These are phyloP conservation scores for Huso huso DNA, from an alignment of 2,797 vertebrate genomes.

Conservation along the genomic window DNA sequence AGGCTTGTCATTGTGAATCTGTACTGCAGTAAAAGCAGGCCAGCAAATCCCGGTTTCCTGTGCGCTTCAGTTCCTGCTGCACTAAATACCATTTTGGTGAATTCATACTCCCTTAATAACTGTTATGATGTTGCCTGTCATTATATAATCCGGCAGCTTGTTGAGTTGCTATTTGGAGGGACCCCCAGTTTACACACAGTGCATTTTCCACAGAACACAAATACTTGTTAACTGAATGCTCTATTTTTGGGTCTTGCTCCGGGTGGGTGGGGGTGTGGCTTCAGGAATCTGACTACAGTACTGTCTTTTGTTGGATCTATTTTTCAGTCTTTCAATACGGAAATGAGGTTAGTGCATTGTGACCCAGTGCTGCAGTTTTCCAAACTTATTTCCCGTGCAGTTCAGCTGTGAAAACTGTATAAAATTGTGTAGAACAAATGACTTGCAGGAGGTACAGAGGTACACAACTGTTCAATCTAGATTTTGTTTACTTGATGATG, in stretches of 20 bases:
- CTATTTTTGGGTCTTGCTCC: constrained; percentile 13
- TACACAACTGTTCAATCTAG: too few relatives aligned
- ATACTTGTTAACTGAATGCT: not conserved
- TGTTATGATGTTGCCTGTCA: not conserved
- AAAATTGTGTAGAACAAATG: too few relatives aligned
- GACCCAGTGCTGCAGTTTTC: not conserved
- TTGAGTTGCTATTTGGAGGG: not conserved
- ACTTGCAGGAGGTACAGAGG: too few relatives aligned
- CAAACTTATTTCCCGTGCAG: not conserved
- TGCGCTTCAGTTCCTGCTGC: not conserved
- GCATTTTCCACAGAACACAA: not conserved
- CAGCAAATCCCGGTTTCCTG: not conserved
- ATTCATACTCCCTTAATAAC: not conserved
- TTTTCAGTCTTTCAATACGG: not conserved
- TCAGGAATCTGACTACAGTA: constrained; percentile 3
- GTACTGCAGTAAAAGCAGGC: not conserved
- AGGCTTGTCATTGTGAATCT: too few relatives aligned
- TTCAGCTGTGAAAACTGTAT: not conserved
- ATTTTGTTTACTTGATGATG: too few relatives aligned
- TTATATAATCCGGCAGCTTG: not conserved
- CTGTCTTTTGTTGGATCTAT: not conserved
- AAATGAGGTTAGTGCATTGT: not conserved
- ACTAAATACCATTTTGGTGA: not conserved
- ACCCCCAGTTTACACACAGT: not conserved
- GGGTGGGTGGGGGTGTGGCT: not conserved